These are phyloP conservation scores for Macrobrachium nipponense DNA, from an alignment of 1,140 invertebrate species.

Conservation along the genomic window DNA sequence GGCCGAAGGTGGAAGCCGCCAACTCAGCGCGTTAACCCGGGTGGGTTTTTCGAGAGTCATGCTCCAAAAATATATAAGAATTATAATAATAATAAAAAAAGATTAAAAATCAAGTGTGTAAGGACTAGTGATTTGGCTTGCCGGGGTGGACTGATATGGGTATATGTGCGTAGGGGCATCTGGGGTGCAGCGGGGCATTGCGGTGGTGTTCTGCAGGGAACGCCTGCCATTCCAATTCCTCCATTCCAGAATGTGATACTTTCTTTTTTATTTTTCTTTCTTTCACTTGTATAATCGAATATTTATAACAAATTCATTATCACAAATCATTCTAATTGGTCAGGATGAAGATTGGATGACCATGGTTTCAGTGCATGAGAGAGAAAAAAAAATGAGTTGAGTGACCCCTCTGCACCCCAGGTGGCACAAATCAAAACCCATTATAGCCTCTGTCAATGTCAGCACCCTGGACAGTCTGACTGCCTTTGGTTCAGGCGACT, in stretches of 20 bases:
- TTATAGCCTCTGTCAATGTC: conserved; percentile 59
- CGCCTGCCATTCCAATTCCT: conserved; percentile 35
- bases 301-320: neutral
- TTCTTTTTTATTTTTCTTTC: neutral
- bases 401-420: conserved; percentile 29
- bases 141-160: conserved; percentile 60
- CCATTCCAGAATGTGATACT: neutral
- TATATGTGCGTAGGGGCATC: conserved; percentile 15
- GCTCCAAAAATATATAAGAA: conserved; percentile 29
- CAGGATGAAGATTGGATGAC: conserved; percentile 3
- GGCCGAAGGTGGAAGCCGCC: conserved; percentile 25
- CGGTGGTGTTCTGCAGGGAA: conserved; percentile 49
- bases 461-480: conserved; percentile 57
- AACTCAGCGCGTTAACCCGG: conserved; percentile 34
- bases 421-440: conserved; percentile 33
- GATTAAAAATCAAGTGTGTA: conserved; percentile 44
- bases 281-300: neutral
- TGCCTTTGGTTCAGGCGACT: conserved; percentile 40
- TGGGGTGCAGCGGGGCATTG: conserved; percentile 38
- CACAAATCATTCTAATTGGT: neutral
- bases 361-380: conserved; percentile 38
- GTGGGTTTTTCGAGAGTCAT: conserved; percentile 43
- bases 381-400: conserved; percentile 28
- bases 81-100: conserved; percentile 32
- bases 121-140: conserved; percentile 62